phyloP scores from a whole-genome alignment of 2,888 invertebrate genomes.

The Euplagia quadripunctaria region DNA sequence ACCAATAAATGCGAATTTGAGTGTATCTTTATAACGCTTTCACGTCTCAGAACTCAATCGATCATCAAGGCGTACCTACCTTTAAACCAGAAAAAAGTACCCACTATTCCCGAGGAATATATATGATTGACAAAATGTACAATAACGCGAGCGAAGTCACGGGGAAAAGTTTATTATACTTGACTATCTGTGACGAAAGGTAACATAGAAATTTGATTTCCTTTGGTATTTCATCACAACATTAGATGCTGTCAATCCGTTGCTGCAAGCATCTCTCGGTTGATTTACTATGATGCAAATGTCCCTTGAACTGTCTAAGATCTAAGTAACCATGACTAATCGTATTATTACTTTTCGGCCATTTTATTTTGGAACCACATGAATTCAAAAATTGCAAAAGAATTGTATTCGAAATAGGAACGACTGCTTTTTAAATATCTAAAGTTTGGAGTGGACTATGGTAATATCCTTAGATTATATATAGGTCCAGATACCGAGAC shows the following conservation, averaged over 20 bases:
- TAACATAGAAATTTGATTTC: constrained; percentile 20
- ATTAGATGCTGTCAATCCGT: constrained; percentile 22
- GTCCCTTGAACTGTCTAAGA: constrained; percentile 34
- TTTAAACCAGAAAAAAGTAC: background rate
- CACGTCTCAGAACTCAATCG: background rate
- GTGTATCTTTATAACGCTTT: background rate
- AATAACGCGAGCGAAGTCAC: background rate
- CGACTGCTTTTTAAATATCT: background rate
- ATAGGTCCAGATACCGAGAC: too few relatives aligned
- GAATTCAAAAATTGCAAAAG: constrained; percentile 10
- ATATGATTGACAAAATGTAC: background rate
- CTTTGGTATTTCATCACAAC: constrained; percentile 31
- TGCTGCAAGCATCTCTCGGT: constrained; percentile 46
- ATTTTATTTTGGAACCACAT: constrained; percentile 14
- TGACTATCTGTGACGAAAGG: background rate
- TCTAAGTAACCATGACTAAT: constrained; percentile 46
- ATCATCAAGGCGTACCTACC: background rate
- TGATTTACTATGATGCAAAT: constrained; percentile 49
- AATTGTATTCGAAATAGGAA: constrained; percentile 10
- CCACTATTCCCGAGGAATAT: too few relatives aligned
- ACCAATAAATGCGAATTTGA: background rate
- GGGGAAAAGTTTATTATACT: too few relatives aligned
- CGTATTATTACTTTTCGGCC: constrained; percentile 24
- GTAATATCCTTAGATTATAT: too few relatives aligned
- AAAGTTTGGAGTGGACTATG: background rate